Evolutionary conservation across 2,113 vertebrate genomes (phyloP).

Genomic region (Mungos mungo): DNA sequence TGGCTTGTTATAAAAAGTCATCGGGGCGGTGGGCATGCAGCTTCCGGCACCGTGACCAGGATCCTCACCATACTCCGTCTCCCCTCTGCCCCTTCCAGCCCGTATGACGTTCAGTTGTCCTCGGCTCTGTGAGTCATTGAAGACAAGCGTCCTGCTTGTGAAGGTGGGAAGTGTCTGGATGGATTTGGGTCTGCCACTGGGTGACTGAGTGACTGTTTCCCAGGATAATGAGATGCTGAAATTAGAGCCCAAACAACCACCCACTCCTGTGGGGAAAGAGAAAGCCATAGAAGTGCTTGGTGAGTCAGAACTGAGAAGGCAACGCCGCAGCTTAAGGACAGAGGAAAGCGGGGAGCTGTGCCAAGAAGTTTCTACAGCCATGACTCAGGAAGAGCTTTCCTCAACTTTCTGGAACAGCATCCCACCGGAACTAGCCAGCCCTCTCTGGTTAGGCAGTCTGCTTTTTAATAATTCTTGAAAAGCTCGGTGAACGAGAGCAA

Average conservation of each 20-base stretch:
- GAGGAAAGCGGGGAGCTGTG: neutral
- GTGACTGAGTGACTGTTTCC: neutral
- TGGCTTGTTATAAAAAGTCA: neutral
- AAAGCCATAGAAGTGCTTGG: neutral
- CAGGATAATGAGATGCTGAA: neutral
- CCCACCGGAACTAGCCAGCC: neutral
- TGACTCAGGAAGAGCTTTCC: neutral
- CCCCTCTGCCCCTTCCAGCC: no score
- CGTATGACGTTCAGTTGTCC: fast-evolving
- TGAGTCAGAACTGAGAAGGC: neutral
- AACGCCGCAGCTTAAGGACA: neutral
- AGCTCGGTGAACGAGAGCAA: neutral
- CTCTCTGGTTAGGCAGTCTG: no score
- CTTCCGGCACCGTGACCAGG: neutral
- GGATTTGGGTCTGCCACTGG: neutral
- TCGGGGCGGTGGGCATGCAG: fast-evolving
- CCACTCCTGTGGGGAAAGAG: neutral
- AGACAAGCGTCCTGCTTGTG: neutral
- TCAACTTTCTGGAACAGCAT: neutral
- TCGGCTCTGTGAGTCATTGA: neutral
- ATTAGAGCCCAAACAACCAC: slow-evolving; percentile 57
- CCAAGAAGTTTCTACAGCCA: neutral
- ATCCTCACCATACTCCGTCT: fast-evolving
- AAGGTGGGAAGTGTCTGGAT: neutral
- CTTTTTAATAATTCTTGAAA: neutral